These are phyloP conservation scores for Poecile montanus DNA, from an alignment of 2,797 vertebrate species.

Conservation along the genomic window DNA sequence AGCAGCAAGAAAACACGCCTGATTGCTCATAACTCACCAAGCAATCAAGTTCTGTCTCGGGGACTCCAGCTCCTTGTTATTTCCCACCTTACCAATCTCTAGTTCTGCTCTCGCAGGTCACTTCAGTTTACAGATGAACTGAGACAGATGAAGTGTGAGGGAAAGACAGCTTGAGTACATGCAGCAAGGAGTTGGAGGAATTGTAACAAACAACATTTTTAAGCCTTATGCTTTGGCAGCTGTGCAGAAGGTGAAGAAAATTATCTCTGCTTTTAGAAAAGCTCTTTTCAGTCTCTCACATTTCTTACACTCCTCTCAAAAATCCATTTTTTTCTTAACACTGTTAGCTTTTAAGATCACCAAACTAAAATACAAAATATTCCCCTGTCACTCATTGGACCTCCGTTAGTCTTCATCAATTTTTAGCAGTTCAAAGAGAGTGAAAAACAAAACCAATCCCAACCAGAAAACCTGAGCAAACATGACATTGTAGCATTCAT, in stretches of 20 bases:
- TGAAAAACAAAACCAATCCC: not conserved
- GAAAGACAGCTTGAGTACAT: not conserved
- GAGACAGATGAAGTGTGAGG: slow-evolving; percentile 36
- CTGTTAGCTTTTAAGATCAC: not conserved
- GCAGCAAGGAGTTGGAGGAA: not conserved
- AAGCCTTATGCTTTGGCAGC: slow-evolving; percentile 8
- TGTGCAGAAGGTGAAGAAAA: slow-evolving; percentile 34
- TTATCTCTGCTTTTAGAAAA: not conserved
- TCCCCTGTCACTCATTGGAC: not conserved
- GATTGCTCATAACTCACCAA: not conserved
- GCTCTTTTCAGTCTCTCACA: not conserved
- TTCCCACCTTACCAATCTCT: not conserved
- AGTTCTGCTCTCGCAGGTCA: slow-evolving; percentile 14
- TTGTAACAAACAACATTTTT: slow-evolving; percentile 10
- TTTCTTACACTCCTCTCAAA: not conserved
- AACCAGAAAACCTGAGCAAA: not conserved
- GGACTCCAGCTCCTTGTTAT: not conserved
- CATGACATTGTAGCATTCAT: not conserved
- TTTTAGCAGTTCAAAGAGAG: not conserved
- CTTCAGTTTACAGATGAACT: slow-evolving; percentile 24
- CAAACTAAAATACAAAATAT: not conserved
- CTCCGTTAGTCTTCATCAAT: not conserved
- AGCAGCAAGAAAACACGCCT: not conserved
- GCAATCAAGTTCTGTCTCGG: not conserved
- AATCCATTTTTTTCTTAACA: not conserved